Evolutionary conservation across 2,113 vertebrate genomes (phyloP).

Genomic region (Poeciliopsis prolifica): DNA sequence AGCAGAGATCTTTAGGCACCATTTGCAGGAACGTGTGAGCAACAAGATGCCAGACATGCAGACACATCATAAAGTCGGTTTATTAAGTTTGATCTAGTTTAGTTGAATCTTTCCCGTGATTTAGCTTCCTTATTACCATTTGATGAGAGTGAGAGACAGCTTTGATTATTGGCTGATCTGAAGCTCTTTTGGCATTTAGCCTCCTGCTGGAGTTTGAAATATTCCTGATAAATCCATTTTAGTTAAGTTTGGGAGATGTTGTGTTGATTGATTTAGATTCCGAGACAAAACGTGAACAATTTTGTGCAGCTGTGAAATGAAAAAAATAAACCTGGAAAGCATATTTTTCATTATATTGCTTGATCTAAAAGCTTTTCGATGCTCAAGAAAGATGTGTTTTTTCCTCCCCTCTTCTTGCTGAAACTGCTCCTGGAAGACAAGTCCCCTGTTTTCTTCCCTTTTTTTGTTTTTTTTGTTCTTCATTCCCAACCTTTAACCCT

Average conservation of each 20-base stretch:
- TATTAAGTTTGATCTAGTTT: constrained; percentile 8
- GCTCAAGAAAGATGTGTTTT: constrained; percentile 24
- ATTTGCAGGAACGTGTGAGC: constrained; percentile 8
- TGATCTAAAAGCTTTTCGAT: neutral
- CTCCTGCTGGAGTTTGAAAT: neutral
- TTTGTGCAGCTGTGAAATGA: neutral
- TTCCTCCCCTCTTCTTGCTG: neutral
- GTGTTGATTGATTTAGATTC: neutral
- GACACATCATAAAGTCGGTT: constrained; percentile 2
- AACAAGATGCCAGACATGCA: constrained; percentile 5
- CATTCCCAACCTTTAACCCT: constrained; percentile 48
- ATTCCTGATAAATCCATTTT: neutral
- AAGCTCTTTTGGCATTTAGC: neutral
- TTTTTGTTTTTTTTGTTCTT: neutral
- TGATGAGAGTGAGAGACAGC: neutral
- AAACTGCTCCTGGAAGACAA: neutral
- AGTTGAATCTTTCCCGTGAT: neutral
- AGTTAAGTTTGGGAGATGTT: neutral
- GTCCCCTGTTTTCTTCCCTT: neutral
- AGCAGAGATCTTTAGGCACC: constrained; percentile 16
- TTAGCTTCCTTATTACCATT: neutral
- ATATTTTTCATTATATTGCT: neutral
- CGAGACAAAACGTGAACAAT: neutral
- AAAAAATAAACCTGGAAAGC: neutral
- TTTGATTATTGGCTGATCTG: neutral